phyloP scores from a whole-genome alignment of 2,888 invertebrate species.

The Alloscopus bannaensis region DNA sequence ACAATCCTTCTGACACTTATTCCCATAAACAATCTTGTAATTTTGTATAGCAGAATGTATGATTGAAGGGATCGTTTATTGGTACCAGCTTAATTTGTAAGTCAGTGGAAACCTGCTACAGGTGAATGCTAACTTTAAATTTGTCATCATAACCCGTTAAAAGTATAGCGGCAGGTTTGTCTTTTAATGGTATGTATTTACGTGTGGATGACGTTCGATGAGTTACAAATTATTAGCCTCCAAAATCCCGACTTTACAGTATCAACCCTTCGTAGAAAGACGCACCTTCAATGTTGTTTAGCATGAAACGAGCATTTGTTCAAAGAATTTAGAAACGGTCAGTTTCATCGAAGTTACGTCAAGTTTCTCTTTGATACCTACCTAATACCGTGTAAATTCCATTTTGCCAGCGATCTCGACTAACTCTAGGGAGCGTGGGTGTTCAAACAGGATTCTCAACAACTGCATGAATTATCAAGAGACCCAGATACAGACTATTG shows the following conservation, averaged over 20 bases:
- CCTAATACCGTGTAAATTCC: background rate
- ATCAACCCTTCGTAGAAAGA: too few species aligned
- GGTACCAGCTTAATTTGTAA: too few species aligned
- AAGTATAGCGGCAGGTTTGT: conserved; percentile 7
- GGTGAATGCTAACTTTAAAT: too few species aligned
- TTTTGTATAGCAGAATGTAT: conserved; percentile 6
- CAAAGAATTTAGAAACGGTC: background rate
- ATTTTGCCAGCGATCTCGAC: background rate
- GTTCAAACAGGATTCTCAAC: conserved; percentile 44
- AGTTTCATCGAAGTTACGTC: background rate
- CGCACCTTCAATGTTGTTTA: too few species aligned
- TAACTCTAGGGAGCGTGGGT: conserved; percentile 32
- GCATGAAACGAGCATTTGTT: background rate
- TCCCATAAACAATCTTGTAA: conserved; percentile 14
- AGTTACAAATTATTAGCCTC: too few species aligned
- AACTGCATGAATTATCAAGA: conserved; percentile 50
- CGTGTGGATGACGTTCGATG: too few species aligned
- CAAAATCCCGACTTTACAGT: too few species aligned
- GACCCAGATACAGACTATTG: too few species aligned
- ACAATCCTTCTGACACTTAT: background rate
- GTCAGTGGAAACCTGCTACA: too few species aligned
- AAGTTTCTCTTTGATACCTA: background rate
- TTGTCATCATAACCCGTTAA: conserved; percentile 6
- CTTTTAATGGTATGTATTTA: conserved; percentile 16
- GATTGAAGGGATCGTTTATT: conserved; percentile 6